Conservation (phyloP, 2,888 invertebrate genomes). For the Cephus runcator region DNA sequence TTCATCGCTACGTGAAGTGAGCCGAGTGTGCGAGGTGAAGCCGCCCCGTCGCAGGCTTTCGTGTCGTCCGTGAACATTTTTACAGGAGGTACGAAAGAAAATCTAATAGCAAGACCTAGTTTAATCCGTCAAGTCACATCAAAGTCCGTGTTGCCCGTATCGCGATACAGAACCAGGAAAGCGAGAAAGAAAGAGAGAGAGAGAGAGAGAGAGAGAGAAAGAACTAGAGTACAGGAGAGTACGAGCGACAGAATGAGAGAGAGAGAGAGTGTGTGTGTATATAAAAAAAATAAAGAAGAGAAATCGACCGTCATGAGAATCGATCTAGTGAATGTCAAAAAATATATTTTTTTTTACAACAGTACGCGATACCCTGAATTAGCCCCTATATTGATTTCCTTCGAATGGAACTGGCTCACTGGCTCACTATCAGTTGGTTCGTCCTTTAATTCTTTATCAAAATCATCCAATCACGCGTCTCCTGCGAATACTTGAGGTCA, state of each 20-base stretch:
- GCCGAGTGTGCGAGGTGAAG: constrained; percentile 6
- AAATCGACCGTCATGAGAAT: not conserved
- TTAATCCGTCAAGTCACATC: not conserved
- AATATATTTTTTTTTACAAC: not conserved
- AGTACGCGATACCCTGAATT: not conserved
- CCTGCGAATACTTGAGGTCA: not conserved
- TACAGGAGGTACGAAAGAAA: constrained; percentile 24
- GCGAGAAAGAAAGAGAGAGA: not conserved
- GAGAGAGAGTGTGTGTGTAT: too few species aligned
- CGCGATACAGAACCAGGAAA: not conserved
- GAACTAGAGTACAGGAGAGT: too few species aligned
- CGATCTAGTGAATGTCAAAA: not conserved
- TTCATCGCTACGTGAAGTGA: constrained; percentile 6
- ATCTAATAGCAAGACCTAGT: not conserved
- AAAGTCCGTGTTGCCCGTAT: not conserved
- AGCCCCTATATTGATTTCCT: not conserved
- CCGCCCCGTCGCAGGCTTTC: constrained; percentile 9
- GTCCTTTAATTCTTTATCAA: not conserved
- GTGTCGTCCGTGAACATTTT: constrained; percentile 22
- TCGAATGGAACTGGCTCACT: not conserved
- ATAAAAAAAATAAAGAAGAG: not conserved
- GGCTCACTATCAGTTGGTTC: not conserved
- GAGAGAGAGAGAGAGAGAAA: too few species aligned
- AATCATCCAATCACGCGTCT: not conserved
- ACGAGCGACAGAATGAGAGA: too few species aligned